Percentiles rank a stretch among this genome's conserved stretches.
These are phyloP conservation scores for Prinia subflava DNA, from an alignment of 2,113 vertebrate genomes.

Conservation along the genomic window DNA sequence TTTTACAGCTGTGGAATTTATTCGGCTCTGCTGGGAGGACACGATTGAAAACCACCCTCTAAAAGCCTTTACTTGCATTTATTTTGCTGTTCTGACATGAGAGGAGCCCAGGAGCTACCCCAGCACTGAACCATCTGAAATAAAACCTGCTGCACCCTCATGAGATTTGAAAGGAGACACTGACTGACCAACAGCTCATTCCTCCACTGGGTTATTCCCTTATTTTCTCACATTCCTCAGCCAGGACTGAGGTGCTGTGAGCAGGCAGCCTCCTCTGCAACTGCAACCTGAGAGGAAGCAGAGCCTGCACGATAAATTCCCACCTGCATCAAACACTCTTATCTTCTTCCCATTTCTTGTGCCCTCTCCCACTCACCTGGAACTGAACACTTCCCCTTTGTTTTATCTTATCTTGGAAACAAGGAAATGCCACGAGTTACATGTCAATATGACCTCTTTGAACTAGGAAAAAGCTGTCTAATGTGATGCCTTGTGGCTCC, in stretches of 20 bases:
- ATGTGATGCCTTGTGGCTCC: slow-evolving; percentile 57
- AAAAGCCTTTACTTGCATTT: not conserved
- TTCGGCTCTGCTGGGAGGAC: not conserved
- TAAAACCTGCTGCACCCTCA: not conserved
- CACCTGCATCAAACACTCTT: slow-evolving; percentile 73
- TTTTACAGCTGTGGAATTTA: not conserved
- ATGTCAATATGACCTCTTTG: slow-evolving; percentile 83
- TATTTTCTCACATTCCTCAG: slow-evolving; percentile 7
- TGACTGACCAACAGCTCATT: not conserved
- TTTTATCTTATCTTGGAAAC: slow-evolving; percentile 78
- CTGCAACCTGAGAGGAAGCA: slow-evolving; percentile 31
- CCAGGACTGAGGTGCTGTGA: not conserved
- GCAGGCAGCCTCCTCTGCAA: not conserved
- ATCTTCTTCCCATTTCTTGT: slow-evolving; percentile 70
- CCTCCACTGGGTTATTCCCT: not conserved
- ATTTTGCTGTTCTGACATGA: not conserved
- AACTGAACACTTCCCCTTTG: slow-evolving; percentile 78
- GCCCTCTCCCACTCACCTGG: slow-evolving; percentile 77
- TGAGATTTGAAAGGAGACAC: not conserved
- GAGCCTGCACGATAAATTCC: slow-evolving; percentile 48
- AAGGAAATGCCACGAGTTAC: slow-evolving; percentile 78
- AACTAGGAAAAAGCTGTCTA: slow-evolving; percentile 69
- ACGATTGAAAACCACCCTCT: not conserved
- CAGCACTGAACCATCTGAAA: not conserved
- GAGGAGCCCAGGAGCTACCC: not conserved